These are phyloP conservation scores for Rhinichthys osculus DNA, from an alignment of 2,797 vertebrate genomes.

Conservation along the genomic window DNA sequence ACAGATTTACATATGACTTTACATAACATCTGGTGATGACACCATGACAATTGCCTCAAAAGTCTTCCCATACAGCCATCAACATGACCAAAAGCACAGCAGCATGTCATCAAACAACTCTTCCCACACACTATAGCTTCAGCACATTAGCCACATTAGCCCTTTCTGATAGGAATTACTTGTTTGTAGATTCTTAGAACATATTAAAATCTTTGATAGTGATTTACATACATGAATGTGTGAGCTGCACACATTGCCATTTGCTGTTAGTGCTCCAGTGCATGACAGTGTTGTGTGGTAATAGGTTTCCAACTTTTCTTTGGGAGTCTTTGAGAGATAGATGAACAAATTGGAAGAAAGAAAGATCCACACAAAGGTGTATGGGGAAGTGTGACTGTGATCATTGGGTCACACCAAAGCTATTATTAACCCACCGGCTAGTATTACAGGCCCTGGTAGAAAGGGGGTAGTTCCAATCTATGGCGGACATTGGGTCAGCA, in stretches of 20 bases:
- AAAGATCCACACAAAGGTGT: conserved; percentile 58
- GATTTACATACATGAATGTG: not conserved
- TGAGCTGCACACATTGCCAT: not conserved
- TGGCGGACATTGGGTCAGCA: conserved; percentile 23
- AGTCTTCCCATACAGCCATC: conserved; percentile 21
- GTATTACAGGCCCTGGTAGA: conserved; percentile 70
- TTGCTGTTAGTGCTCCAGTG: not conserved
- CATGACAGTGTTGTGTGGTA: not conserved
- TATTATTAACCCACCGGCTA: conserved; percentile 76
- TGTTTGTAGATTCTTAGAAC: not conserved
- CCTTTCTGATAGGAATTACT: not conserved
- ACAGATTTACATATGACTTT: conserved; percentile 63
- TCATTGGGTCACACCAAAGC: conserved; percentile 70
- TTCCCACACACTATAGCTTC: not conserved
- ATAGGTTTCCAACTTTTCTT: not conserved
- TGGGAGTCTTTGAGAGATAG: conserved; percentile 24
- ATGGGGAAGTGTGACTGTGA: conserved; percentile 69
- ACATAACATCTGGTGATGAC: conserved; percentile 51
- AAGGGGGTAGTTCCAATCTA: conserved; percentile 56
- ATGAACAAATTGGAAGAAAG: conserved; percentile 47
- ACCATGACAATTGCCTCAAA: not conserved
- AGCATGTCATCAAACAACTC: not conserved
- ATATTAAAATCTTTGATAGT: not conserved
- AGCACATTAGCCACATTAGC: not conserved
- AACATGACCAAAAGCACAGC: conserved; percentile 20